Evolutionary conservation across 2,797 vertebrate species (phyloP).

Genomic region (Sebastes cheni): DNA sequence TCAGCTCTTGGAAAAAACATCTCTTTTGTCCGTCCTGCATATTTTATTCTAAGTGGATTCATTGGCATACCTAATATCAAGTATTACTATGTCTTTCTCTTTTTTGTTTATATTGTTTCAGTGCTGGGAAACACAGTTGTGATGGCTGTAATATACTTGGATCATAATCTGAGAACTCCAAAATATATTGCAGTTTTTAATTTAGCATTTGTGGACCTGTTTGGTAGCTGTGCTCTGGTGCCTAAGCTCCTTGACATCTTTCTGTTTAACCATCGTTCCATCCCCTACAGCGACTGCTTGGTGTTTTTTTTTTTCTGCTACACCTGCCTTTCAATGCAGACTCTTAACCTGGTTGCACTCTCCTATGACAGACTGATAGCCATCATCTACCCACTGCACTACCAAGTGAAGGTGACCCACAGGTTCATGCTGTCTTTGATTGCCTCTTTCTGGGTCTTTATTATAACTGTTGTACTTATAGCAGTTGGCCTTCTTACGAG

Average conservation of each 20-base stretch:
- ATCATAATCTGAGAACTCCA: slow-evolving; percentile 39
- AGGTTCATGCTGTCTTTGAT: slow-evolving; percentile 56
- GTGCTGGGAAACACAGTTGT: slow-evolving; percentile 44
- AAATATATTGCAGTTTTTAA: slow-evolving; percentile 61
- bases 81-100: slow-evolving; percentile 44
- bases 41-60: slow-evolving; percentile 47
- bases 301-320: slow-evolving; percentile 52
- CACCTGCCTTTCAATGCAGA: slow-evolving; percentile 49
- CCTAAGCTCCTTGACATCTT: slow-evolving; percentile 61
- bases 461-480: background rate
- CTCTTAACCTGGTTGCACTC: slow-evolving; percentile 63
- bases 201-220: slow-evolving; percentile 53
- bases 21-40: slow-evolving; percentile 44
- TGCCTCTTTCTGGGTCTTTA: slow-evolving; percentile 28
- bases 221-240: slow-evolving; percentile 37
- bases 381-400: slow-evolving; percentile 70
- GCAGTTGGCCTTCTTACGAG: slow-evolving; percentile 51
- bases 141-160: slow-evolving; percentile 43
- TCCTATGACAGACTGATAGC: slow-evolving; percentile 72
- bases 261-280: slow-evolving; percentile 35
- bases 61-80: slow-evolving; percentile 18
- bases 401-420: slow-evolving; percentile 54
- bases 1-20: slow-evolving; percentile 46
- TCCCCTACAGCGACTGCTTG: slow-evolving; percentile 51
- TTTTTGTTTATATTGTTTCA: slow-evolving; percentile 38